Base-by-base conservation (phyloP, 2,113 vertebrate species). In the Pogona vitticeps region DNA sequence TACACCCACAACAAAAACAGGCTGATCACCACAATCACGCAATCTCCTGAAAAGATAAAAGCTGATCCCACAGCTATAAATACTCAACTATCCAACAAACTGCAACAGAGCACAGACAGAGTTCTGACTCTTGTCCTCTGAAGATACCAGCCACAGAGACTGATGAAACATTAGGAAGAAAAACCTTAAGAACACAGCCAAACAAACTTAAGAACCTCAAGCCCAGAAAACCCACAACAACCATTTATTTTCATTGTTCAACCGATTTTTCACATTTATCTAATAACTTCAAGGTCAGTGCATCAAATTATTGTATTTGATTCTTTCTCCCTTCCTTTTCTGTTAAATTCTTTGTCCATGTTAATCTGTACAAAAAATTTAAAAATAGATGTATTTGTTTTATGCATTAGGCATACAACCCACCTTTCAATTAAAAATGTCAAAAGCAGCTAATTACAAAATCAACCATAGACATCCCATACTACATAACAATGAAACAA, bases 261-360 rank as follows among this genome's bases (percentile, higher is more conserved):
- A 85, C 40, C 13, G 1, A 0, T 36, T 84, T 65, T 83, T 46
- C 6, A 72, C n/a, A 61, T 61, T 36, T 84, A 82, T 40, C 61
- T 85, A 73, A 58, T 40, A 15, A 33, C 8, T 18, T 36, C 63
- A 88, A 40, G 82, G 81, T 67, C 88, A 89, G 88, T 14, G 20
- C 78, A 82, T 67, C 72, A 80, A 77, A 33, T 84, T 38, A 58
- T 84, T 75, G 58, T n/a, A 68, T 82, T n/a, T 36, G 59, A 38
- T 88, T 21, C 1, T 79, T 28, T 26, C 65, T 33, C 38, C 76
- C 52, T 0, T 83, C 84, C 75, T 36, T 91, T 70, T 59, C 77
- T 80, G 76, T 67, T 1, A 42, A 6, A 80, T 84, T 83, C 71
- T 26, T 18, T 56, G 80, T 0, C 5, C 13, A 2, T 28, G 75